Evolutionary conservation across 2,888 invertebrate genomes (phyloP).

Genomic region (Hymenopus coronatus): DNA sequence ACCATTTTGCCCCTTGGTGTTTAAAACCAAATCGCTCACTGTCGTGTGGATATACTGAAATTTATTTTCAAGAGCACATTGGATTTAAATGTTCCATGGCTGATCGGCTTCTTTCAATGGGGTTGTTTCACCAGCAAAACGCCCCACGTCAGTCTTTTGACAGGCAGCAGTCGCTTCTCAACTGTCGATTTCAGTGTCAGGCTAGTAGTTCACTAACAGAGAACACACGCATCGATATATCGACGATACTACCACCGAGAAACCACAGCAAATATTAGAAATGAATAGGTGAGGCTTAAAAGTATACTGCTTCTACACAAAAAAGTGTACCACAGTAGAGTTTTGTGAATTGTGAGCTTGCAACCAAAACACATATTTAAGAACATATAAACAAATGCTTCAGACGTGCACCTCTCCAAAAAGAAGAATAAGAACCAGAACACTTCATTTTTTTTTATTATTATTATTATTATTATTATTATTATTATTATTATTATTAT

Average conservation of each 20-base stretch:
- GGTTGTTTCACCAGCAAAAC: neutral
- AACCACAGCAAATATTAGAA: neutral
- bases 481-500: no score
- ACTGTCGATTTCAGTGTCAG: neutral
- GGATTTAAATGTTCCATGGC: neutral
- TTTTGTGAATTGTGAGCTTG: no score
- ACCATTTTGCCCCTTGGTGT: neutral
- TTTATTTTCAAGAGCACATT: neutral
- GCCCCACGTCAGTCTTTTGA: neutral
- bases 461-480: no score
- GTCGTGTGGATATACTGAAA: neutral
- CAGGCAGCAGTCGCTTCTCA: neutral
- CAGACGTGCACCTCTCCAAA: no score
- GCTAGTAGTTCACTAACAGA: neutral
- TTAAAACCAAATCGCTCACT: neutral
- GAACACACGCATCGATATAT: neutral
- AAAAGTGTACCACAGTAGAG: no score
- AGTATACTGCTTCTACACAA: no score
- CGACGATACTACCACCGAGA: neutral
- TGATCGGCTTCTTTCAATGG: neutral
- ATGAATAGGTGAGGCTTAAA: neutral
- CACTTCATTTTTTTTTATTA: no score
- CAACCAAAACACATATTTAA: no score
- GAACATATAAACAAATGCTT: no score
- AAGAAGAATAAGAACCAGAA: no score